Percentiles rank a stretch among this genome's conserved stretches.
phyloP scores from a whole-genome alignment of 2,888 invertebrate genomes.

The Erannis defoliaria region DNA sequence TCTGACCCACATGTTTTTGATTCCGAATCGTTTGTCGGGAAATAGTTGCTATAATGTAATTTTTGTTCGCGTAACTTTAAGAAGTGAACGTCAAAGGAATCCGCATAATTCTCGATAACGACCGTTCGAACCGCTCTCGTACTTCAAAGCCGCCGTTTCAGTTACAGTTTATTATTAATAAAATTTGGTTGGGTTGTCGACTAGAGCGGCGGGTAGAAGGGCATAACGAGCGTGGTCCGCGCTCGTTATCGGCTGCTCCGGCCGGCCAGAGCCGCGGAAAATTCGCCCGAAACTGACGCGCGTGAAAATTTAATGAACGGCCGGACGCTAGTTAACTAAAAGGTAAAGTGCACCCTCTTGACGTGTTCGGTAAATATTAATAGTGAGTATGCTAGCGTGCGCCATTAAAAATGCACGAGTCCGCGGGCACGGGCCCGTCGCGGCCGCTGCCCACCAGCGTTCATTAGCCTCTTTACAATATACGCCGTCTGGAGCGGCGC shows the following conservation, averaged over 20 bases:
- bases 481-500: slow-evolving; percentile 55
- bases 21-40: slow-evolving; percentile 25
- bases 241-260: slow-evolving; percentile 75
- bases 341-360: slow-evolving; percentile 87
- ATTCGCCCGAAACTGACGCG: slow-evolving; percentile 86
- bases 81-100: slow-evolving; percentile 76
- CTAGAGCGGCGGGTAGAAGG: slow-evolving; percentile 49
- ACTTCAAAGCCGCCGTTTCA: slow-evolving; percentile 83
- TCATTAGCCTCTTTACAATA: slow-evolving; percentile 77
- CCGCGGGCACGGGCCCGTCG: slow-evolving; percentile 75
- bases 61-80: slow-evolving; percentile 48
- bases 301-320: slow-evolving; percentile 87
- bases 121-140: slow-evolving; percentile 80
- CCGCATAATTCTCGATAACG: slow-evolving; percentile 83
- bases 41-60: slow-evolving; percentile 44
- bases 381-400: slow-evolving; percentile 84
- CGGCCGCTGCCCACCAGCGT: slow-evolving; percentile 54
- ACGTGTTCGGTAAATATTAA: slow-evolving; percentile 87
- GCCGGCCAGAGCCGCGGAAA: slow-evolving; percentile 85
- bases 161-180: slow-evolving; percentile 86
- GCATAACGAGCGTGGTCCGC: slow-evolving; percentile 74
- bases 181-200: slow-evolving; percentile 79
- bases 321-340: slow-evolving; percentile 87
- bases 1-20: slow-evolving; percentile 20
- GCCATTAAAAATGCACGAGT: slow-evolving; percentile 85